Evolutionary conservation across 2,797 vertebrate genomes (phyloP), one percentile per base, ranked within the genome.

Genomic region (Gymnocypris eckloni): DNA sequence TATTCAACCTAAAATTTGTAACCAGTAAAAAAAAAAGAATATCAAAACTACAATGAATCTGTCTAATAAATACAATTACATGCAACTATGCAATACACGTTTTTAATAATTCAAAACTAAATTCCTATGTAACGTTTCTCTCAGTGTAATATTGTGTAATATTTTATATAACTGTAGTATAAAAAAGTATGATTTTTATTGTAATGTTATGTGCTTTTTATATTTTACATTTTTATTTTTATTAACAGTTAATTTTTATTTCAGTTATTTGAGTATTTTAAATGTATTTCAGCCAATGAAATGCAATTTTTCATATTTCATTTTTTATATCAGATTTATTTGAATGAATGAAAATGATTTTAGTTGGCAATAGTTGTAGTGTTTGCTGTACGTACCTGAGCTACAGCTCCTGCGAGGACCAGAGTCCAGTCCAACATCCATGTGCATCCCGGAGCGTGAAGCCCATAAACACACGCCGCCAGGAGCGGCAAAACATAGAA

Each of bases 401-500:
- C 95, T 0, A 98, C 84, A 54, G 96, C 97, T 0, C 97, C 98
- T 0, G 97, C 97, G 4, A 96, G 95, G 90, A 99, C 89, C 84
- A 98, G 71, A 61, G 96, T 96, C 96, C 96, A 97, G 92, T 99
- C 98, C 3, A 97, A 93, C 95, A 99, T 95, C 97, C 98, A 99
- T 71, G 93, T 93, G 90, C 97, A 97, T 61, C 97, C 97, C 0
- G 98, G 98, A 56, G 87, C 88, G 20, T 88, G 86, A 88, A 99
- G 95, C 13, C 95, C 98, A 0, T 96, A 97, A 84, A 92, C 50
- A 75, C 95, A 93, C 86, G 95, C 84, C 6, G 91, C 85, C 48
- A 96, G 90, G 90, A 98, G 94, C 0, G 98, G 98, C 67, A 98
- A 81, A 20, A 92, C 88, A 0, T 99, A 99, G 92, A 99, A 99